A percentile compares a stretch with the other conserved stretches of the same genome.
Evolutionary conservation across 2,113 vertebrate genomes (phyloP).

Genomic region (Oreotrochilus melanogaster): DNA sequence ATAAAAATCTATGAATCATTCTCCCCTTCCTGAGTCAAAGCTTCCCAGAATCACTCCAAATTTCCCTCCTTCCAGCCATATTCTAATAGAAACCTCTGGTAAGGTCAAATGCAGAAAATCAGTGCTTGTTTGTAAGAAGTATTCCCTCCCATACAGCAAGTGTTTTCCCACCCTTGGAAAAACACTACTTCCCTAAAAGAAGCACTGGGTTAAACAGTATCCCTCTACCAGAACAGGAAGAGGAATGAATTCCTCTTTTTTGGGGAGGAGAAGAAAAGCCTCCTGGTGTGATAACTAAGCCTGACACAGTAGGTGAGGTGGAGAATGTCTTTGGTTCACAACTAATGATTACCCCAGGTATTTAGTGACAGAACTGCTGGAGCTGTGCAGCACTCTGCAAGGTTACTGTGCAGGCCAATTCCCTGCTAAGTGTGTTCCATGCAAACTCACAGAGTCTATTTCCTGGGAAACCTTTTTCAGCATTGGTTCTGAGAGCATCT

Average conservation of each 20-base stretch:
- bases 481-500: not conserved
- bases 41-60: slow-evolving; percentile 47
- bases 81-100: not conserved
- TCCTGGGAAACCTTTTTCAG: slow-evolving; percentile 34
- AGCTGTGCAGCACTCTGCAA: not conserved
- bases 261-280: not conserved
- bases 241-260: not conserved
- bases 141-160: slow-evolving; percentile 34
- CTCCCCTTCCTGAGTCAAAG: slow-evolving; percentile 39
- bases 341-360: not conserved
- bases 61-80: not conserved
- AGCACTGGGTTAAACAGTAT: not conserved
- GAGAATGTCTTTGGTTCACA: not conserved
- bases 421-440: not conserved
- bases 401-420: not conserved
- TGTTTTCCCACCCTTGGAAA: slow-evolving; percentile 15
- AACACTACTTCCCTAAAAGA: not conserved
- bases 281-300: not conserved
- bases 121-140: not conserved
- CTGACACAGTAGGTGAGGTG: not conserved
- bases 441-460: not conserved
- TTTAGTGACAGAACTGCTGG: not conserved
- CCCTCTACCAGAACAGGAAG: not conserved
- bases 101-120: slow-evolving; percentile 24
- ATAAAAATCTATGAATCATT: slow-evolving; percentile 48